Base-by-base conservation (phyloP, 2,888 invertebrate species). In the Meandrusa payeni region DNA sequence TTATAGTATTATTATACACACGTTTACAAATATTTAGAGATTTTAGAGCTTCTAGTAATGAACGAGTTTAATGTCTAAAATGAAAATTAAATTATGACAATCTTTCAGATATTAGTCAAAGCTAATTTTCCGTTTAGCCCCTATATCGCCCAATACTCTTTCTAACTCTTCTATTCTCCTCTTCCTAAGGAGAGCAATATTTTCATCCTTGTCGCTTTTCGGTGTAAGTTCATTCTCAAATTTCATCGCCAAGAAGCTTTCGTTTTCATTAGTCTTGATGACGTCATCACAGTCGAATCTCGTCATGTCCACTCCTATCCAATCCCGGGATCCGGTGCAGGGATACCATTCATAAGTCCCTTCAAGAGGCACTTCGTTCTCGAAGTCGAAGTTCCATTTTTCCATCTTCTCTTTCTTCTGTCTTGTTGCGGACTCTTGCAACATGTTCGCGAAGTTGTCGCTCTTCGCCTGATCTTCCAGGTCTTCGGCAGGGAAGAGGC, bases 351-450 rank as follows among this genome's bases (percentile, higher is more conserved):
- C 68, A 54, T 80, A 90, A 3, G 62, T 64, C 1, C 90, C 91
- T 33, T 64, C 58, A 20, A 76, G 40, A 2, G 78, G 66, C 1
- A 66, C 55, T 46, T 89, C 91, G 1, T 83, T 87, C 43, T 69
- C 70, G 39, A 90, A 89, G 61, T 91, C 90, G 32, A 90, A 91
- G 54, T 90, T 90, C 83, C 88, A 91, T 47, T 77, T 81, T 7
- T 64, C 54, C 22, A 61, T 73, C 5, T 78, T 83, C 55, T 76
- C 64, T 2, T 58, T 46, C 2, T 44, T 50, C 1, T 76, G 70
- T 7, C 46, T 57, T 0, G 47, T 50, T 5, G 57, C 46, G 0
- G 59, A 51, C 47, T 82, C 81, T 55, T 73, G 68, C 5, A 74
- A 54, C 2, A 54, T 50, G 32, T 82, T 81, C 0, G 64, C 44